These are phyloP conservation scores for Ginglymostoma cirratum DNA, from an alignment of 2,113 vertebrate genomes.

Conservation along the genomic window DNA sequence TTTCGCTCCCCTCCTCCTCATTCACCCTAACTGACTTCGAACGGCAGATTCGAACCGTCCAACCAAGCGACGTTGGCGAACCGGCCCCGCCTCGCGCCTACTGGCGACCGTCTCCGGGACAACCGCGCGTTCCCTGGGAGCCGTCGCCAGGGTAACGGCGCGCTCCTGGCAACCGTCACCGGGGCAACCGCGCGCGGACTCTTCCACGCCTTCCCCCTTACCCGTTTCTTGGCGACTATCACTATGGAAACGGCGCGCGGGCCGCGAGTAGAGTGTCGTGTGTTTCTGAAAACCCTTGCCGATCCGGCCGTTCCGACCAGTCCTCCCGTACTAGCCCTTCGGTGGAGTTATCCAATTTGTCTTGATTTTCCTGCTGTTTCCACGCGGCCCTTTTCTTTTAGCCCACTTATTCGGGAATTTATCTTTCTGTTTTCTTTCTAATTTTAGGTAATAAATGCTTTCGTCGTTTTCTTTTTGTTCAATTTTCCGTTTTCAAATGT, in stretches of 20 bases:
- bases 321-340: background rate
- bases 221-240: background rate
- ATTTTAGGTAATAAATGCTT: background rate
- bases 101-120: background rate
- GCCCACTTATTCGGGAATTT: background rate
- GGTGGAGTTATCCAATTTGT: background rate
- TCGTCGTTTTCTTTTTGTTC: too few species aligned
- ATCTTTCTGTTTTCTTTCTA: background rate
- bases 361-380: background rate
- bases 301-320: background rate
- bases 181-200: too few species aligned
- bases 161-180: background rate
- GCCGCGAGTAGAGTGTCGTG: too few species aligned
- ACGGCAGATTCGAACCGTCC: conserved; percentile 10
- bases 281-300: too few species aligned
- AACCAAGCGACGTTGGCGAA: background rate
- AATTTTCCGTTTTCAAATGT: too few species aligned
- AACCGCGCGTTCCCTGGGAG: background rate
- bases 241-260: background rate
- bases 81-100: background rate
- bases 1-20: too few species aligned
- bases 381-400: background rate
- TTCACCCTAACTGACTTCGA: background rate
- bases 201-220: too few species aligned
- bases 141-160: background rate